Base-by-base conservation (phyloP, 2,888 invertebrate species). In the Phengaris arion region DNA sequence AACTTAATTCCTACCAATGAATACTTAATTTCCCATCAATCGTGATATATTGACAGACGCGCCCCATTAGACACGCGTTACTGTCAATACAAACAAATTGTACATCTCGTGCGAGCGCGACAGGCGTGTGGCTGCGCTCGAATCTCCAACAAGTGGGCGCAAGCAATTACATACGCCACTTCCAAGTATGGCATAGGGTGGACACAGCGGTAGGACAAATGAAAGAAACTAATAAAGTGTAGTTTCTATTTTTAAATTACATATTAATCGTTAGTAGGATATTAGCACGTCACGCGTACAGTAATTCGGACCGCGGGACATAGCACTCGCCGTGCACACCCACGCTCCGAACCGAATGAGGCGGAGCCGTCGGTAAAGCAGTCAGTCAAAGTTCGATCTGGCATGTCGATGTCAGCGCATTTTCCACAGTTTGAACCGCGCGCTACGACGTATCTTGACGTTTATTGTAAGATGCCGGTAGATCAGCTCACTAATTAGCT, bases 41-140 rank as follows among this genome's bases (percentile, higher is more conserved):
- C 64, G 64, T 35, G 64, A 64, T 64, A 64, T 64, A 64, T 64
- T 64, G 64, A 64, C 64, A 12, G 64, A 35, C 35, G 64, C 64
- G 6, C 22, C 15, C 72, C 68, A 68, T 68, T 48, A 48, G 35
- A 70, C 76, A 79, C 78, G 80, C 83, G 83, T 80, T 78, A 81
- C 80, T 81, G 83, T 85, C 86, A 84, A 85, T 83, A 84, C 82
- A 84, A 82, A 83, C 82, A 82, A 79, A 81, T 80, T 79, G 79
- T 74, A 64, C 64, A 64, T 12, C 64, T 64, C 12, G 4, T 12
- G 52, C 52, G 12, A 52, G 10, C 1, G 12, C 52, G 52, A 3
- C 35, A 35, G 35, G 35, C 35, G 35, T 35, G 35, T 35, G 64
- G 35, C 59, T 64, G 64, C 64, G 35, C 6, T 64, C 64, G 35